phyloP scores from a whole-genome alignment of 2,888 invertebrate species.

The Leptopilina drosophilae region DNA sequence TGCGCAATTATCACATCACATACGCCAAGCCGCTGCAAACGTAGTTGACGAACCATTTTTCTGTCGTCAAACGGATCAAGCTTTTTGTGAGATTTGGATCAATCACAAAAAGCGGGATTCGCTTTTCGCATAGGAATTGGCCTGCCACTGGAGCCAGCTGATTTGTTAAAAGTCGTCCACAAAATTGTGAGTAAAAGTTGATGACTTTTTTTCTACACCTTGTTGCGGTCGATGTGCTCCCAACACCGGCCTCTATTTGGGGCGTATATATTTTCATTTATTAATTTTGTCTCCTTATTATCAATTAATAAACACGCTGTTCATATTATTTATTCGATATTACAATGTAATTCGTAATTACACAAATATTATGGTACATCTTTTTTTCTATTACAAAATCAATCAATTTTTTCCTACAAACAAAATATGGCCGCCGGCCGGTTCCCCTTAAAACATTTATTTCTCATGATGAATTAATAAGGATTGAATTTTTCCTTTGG shows the following conservation, averaged over 20 bases:
- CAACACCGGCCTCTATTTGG: conserved; percentile 51
- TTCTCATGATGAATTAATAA: background rate
- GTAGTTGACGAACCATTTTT: conserved; percentile 73
- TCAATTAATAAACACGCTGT: background rate
- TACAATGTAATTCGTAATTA: background rate
- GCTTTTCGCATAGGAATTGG: conserved; percentile 77
- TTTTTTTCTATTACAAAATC: conserved; percentile 43
- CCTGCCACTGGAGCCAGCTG: conserved; percentile 61
- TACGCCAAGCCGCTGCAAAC: conserved; percentile 56
- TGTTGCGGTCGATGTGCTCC: conserved; percentile 37
- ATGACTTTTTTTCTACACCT: conserved; percentile 48
- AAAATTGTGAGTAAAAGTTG: conserved; percentile 64
- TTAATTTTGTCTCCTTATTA: background rate
- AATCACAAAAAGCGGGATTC: conserved; percentile 77
- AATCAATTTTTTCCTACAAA: conserved; percentile 68
- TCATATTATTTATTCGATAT: background rate
- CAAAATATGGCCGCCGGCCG: conserved; percentile 72
- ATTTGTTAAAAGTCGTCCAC: conserved; percentile 53
- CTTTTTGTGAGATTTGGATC: conserved; percentile 77
- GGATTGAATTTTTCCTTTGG: no score
- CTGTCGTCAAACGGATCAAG: conserved; percentile 77
- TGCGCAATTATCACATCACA: conserved; percentile 17
- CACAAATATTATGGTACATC: background rate
- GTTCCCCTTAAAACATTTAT: conserved; percentile 50
- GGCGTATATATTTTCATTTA: background rate